Percentiles rank a stretch among this genome's conserved stretches.
Conservation (phyloP, 2,797 vertebrate species). For the Danio aesculapii region DNA sequence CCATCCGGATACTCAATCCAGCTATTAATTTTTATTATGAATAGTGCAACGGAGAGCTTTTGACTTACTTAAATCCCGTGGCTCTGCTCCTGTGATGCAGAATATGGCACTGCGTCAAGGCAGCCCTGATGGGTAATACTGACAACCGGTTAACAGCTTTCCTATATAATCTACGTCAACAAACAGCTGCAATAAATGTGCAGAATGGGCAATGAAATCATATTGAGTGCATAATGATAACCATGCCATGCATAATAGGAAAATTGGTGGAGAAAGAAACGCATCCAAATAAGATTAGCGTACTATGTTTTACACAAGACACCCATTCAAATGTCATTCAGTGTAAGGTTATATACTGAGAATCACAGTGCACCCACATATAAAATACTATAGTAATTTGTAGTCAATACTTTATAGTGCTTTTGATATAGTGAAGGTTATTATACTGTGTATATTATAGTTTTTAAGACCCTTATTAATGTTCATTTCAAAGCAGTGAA, state of each 20-base stretch:
- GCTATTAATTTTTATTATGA: slow-evolving; percentile 24
- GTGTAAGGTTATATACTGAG: too few relatives aligned
- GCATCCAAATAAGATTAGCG: too few relatives aligned
- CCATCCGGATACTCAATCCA: background rate
- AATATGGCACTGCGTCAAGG: slow-evolving; percentile 31
- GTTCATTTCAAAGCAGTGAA: too few relatives aligned
- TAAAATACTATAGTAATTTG: too few relatives aligned
- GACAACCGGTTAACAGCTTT: background rate
- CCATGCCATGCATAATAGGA: background rate
- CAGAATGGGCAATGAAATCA: background rate
- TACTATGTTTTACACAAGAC: too few relatives aligned
- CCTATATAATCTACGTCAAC: background rate
- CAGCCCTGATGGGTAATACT: background rate
- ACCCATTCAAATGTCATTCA: too few relatives aligned
- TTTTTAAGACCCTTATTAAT: too few relatives aligned
- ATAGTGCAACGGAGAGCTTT: slow-evolving; percentile 10
- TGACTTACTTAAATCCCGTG: slow-evolving; percentile 12
- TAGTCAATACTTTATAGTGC: too few relatives aligned
- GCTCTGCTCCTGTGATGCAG: slow-evolving; percentile 5
- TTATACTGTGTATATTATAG: too few relatives aligned
- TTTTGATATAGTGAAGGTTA: too few relatives aligned
- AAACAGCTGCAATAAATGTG: background rate
- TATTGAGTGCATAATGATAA: background rate
- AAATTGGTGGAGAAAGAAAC: background rate
- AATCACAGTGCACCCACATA: too few relatives aligned